These are phyloP conservation scores for Siniperca obscura DNA, from an alignment of 2,797 vertebrate species.

Conservation along the genomic window DNA sequence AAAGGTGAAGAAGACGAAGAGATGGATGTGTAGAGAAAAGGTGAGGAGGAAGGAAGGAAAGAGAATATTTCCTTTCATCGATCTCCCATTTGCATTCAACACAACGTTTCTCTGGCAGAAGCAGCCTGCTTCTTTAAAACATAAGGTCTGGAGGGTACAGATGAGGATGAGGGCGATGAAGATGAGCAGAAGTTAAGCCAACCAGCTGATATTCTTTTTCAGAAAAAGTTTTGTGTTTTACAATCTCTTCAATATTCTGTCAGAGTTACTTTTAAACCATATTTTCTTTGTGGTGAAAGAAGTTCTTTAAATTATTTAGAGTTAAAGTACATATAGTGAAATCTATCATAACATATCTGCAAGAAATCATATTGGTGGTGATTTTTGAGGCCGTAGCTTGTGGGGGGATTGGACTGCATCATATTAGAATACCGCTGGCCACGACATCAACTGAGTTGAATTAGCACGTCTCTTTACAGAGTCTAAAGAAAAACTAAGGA, in stretches of 20 bases:
- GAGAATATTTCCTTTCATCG: background rate
- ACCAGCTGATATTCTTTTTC: background rate
- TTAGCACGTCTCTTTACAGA: no score
- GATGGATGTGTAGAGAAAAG: background rate
- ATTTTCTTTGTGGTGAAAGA: background rate
- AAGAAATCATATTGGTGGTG: background rate
- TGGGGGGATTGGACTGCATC: no score
- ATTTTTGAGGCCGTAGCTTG: no score
- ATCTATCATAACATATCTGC: background rate
- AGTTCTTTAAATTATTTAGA: background rate
- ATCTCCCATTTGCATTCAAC: constrained; percentile 2
- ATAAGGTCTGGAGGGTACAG: background rate
- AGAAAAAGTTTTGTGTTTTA: background rate
- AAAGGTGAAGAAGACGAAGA: background rate
- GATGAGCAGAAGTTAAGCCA: background rate
- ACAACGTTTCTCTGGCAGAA: background rate
- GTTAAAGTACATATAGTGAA: background rate
- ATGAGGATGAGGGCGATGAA: background rate
- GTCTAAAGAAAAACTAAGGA: no score
- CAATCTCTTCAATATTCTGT: background rate
- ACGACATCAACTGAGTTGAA: no score
- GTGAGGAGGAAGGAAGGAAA: background rate
- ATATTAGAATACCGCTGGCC: no score
- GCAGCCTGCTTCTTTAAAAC: background rate
- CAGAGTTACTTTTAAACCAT: background rate